Evolutionary conservation across 2,888 invertebrate species (phyloP).

Genomic region (Tuberolachnus salignus): DNA sequence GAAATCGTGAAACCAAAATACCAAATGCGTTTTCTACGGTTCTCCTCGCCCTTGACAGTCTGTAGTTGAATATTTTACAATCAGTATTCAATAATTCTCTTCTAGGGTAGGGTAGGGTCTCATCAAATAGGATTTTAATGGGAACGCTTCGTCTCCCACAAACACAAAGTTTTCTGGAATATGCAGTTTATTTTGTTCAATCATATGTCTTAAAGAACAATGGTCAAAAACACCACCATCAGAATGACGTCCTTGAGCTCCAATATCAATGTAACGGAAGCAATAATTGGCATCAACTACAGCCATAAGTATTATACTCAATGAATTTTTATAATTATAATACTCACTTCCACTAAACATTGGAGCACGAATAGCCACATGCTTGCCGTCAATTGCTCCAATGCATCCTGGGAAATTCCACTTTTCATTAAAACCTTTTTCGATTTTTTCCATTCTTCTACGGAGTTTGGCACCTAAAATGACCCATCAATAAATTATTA

Average conservation of each 20-base stretch:
- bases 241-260: conserved; percentile 4
- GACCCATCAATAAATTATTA: conserved; percentile 17
- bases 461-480: conserved; percentile 31
- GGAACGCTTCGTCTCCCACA: conserved; percentile 1
- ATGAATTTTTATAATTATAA: conserved; percentile 18
- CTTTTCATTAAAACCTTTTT: not conserved
- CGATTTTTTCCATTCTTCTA: conserved; percentile 45
- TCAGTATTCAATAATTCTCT: not conserved
- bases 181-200: not conserved
- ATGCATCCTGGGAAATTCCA: conserved; percentile 22
- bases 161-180: conserved; percentile 1
- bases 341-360: not conserved
- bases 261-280: conserved; percentile 6
- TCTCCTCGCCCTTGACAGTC: not conserved
- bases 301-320: conserved; percentile 4
- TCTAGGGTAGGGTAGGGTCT: not conserved
- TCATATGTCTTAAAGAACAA: not conserved
- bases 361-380: not conserved
- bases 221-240: conserved; percentile 4
- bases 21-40: not conserved
- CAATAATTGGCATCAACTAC: conserved; percentile 1
- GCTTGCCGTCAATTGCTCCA: not conserved
- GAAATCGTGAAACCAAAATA: conserved; percentile 4
- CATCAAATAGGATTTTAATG: conserved; percentile 3
- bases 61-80: not conserved